Base-by-base conservation (phyloP, 2,888 invertebrate species). In the Drosophila macrospina region DNA sequence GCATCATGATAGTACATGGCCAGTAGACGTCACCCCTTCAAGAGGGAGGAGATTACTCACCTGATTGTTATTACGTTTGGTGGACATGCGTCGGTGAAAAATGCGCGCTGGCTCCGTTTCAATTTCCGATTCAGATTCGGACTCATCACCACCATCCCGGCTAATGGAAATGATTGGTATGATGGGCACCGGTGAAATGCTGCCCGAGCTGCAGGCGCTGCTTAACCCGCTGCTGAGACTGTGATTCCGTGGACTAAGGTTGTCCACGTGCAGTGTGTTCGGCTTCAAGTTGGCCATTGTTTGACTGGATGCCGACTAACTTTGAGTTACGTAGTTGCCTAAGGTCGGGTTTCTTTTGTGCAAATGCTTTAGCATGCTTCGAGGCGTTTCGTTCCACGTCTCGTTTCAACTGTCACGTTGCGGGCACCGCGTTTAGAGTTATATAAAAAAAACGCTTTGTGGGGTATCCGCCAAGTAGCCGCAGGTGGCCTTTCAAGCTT, bases 1-100 rank as follows among this genome's bases (percentile, higher is more conserved):
- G 83, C 80, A 78, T 63, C 54, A 45, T 44, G 47, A 68, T 50
- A 64, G 57, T 45, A n/a, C n/a, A n/a, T n/a, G n/a, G n/a, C n/a
- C 55, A 34, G 56, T 51, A 42, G 56, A 51, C 24, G 34, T 34
- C 16, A 44, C 32, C 36, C 28, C 15, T 8, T 20, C 48, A 24
- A 26, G 4, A 0, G 4, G 28, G 37, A 4, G 30, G 10, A n/a
- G 39, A 5, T 5, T 52, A 93, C 94, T 93, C 93, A 97, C 97
- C 94, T 96, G 94, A 92, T 95, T 94, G 92, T 95, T 96, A 92
- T 96, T 96, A 92, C 95, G 95, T 93, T 96, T 96, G 69, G 96
- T 97, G 69, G 97, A 97, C 91, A 97, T 94, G 89, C 96, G 94
- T 89, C 96, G 94, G 89, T 96, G 95, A 91, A 96, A 95, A 81